These are phyloP conservation scores for Platerodrilus igneus DNA, from an alignment of 2,888 invertebrate genomes.

Conservation along the genomic window DNA sequence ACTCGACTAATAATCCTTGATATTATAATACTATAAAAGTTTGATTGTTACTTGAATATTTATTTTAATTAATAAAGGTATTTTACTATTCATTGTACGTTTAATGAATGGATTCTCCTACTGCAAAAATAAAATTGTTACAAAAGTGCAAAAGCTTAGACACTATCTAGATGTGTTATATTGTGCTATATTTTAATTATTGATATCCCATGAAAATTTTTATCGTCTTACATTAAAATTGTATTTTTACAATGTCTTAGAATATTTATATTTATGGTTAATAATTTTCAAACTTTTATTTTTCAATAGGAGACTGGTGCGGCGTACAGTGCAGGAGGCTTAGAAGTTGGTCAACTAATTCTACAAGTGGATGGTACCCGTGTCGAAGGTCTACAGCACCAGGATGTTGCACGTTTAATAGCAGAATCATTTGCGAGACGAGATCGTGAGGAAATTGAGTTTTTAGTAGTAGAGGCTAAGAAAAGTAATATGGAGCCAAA, in stretches of 20 bases:
- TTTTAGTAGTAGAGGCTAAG: conserved; percentile 89
- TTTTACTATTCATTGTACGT: too few relatives aligned
- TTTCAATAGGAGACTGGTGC: conserved; percentile 88
- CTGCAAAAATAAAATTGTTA: too few relatives aligned
- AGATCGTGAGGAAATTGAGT: conserved; percentile 84
- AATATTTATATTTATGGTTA: background rate
- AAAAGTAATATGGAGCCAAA: conserved; percentile 88
- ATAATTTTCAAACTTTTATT: conserved; percentile 1
- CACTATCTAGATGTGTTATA: too few relatives aligned
- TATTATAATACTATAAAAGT: too few relatives aligned
- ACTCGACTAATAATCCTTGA: too few relatives aligned
- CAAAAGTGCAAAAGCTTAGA: too few relatives aligned
- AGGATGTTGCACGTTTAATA: conserved; percentile 86
- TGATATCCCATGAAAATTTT: too few relatives aligned
- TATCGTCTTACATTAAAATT: too few relatives aligned
- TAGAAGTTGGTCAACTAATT: conserved; percentile 92
- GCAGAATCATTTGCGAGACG: conserved; percentile 90
- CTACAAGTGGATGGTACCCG: conserved; percentile 77
- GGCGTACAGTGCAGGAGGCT: conserved; percentile 85
- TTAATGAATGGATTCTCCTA: too few relatives aligned
- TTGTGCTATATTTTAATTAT: too few relatives aligned
- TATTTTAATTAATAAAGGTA: too few relatives aligned
- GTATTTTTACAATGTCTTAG: conserved; percentile 5
- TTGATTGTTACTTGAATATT: too few relatives aligned
- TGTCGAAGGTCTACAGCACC: conserved; percentile 77